Conservation (phyloP, 1,140 invertebrate species). For the Zeugodacus cucurbitae region DNA sequence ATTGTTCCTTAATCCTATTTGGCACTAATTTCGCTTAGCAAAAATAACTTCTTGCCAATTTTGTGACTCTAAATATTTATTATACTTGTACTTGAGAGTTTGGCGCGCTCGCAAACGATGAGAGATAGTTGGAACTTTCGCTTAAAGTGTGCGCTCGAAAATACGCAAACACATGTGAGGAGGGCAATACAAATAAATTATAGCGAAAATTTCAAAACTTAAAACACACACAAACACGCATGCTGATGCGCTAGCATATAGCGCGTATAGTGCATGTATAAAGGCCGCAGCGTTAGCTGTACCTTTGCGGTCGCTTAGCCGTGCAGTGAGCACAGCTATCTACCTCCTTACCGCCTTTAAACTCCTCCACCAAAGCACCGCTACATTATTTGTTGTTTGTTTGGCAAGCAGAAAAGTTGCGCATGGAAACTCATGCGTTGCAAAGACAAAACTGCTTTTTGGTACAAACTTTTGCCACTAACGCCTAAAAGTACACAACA, state of each 20-base stretch:
- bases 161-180: not conserved
- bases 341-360: no score
- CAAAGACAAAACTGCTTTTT: slow-evolving; percentile 14
- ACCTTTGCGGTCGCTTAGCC: not conserved
- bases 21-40: slow-evolving; percentile 9
- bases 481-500: slow-evolving; percentile 23
- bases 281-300: not conserved
- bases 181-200: slow-evolving; percentile 23
- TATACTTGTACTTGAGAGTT: not conserved
- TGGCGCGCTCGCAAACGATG: not conserved
- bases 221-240: not conserved
- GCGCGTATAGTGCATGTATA: not conserved
- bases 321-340: not conserved
- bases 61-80: slow-evolving; percentile 24
- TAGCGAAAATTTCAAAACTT: slow-evolving; percentile 4
- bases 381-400: not conserved
- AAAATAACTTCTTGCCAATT: slow-evolving; percentile 33
- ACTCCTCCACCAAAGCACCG: not conserved
- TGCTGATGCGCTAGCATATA: not conserved
- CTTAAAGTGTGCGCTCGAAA: not conserved
- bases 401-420: not conserved
- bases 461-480: not conserved
- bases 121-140: not conserved
- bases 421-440: not conserved
- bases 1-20: slow-evolving; percentile 19